These are phyloP conservation scores for Cichlasoma orientale DNA, from an alignment of 2,797 vertebrate genomes.

Conservation along the genomic window DNA sequence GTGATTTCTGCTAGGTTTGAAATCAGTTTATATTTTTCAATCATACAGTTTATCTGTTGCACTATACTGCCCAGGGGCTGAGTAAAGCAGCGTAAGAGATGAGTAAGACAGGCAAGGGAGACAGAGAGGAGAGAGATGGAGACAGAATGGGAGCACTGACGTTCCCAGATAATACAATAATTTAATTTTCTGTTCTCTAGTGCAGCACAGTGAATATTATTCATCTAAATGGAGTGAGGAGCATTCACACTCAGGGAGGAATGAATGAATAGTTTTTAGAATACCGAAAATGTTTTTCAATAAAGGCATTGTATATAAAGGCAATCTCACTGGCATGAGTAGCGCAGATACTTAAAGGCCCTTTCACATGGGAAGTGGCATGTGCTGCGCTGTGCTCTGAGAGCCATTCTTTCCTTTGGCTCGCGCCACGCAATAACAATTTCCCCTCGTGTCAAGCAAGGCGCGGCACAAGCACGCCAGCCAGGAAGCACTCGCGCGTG, in stretches of 20 bases:
- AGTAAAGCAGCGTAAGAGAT: slow-evolving; percentile 7
- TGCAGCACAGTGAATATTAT: slow-evolving; percentile 57
- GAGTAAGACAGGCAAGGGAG: slow-evolving; percentile 11
- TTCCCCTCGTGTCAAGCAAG: too few relatives aligned
- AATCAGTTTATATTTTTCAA: slow-evolving; percentile 4
- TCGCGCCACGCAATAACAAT: too few relatives aligned
- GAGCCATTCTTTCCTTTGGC: too few relatives aligned
- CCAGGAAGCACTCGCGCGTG: too few relatives aligned
- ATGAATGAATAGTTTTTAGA: slow-evolving; percentile 25
- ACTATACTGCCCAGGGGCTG: neutral
- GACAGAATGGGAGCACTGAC: slow-evolving; percentile 50
- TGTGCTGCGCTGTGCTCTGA: too few relatives aligned
- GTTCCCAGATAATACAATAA: slow-evolving; percentile 67
- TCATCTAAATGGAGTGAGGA: slow-evolving; percentile 59
- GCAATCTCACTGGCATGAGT: neutral
- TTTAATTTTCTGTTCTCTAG: slow-evolving; percentile 65
- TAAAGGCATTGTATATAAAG: slow-evolving; percentile 13
- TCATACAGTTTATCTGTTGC: slow-evolving; percentile 14
- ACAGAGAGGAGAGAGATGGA: slow-evolving; percentile 31
- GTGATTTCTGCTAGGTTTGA: neutral
- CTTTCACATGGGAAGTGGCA: too few relatives aligned
- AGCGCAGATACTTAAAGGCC: neutral
- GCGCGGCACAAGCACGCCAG: too few relatives aligned
- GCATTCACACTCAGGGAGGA: slow-evolving; percentile 24
- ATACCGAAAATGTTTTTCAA: slow-evolving; percentile 27